Evolutionary conservation across 2,797 vertebrate genomes (phyloP).

Genomic region (Rhincodon typus): DNA sequence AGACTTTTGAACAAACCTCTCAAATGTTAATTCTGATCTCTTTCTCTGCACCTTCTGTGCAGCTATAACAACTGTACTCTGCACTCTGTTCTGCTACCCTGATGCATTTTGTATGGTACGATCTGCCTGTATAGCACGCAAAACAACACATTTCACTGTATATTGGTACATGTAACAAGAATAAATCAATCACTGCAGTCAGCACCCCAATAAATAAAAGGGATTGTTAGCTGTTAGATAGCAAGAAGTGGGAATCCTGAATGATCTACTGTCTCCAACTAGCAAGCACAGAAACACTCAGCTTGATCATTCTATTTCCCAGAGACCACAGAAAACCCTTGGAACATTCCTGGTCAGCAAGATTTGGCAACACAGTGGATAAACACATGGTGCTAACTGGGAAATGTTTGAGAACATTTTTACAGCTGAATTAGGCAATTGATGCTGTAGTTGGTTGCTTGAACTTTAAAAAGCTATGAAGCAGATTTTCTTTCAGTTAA

Average conservation of each 20-base stretch:
- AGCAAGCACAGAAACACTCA: not conserved
- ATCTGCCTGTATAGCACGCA: no score
- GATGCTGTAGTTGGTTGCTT: not conserved
- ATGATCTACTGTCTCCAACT: not conserved
- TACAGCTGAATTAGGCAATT: no score
- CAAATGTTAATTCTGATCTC: no score
- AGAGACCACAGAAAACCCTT: not conserved
- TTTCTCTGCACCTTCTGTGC: no score
- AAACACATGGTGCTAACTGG: not conserved
- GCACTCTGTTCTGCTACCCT: no score
- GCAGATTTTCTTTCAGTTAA: constrained; percentile 20
- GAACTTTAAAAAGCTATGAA: not conserved
- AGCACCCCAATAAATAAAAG: not conserved
- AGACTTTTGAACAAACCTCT: no score
- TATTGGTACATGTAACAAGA: no score
- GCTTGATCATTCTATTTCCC: not conserved
- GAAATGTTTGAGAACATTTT: not conserved
- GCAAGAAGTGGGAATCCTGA: not conserved
- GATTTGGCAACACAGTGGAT: not conserved
- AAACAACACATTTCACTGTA: no score
- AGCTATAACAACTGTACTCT: no score
- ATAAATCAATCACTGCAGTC: not conserved
- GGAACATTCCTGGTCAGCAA: not conserved
- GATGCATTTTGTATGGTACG: no score
- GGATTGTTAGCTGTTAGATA: not conserved